These are phyloP conservation scores for Eurois occulta DNA, from an alignment of 2,888 invertebrate species.

Conservation along the genomic window DNA sequence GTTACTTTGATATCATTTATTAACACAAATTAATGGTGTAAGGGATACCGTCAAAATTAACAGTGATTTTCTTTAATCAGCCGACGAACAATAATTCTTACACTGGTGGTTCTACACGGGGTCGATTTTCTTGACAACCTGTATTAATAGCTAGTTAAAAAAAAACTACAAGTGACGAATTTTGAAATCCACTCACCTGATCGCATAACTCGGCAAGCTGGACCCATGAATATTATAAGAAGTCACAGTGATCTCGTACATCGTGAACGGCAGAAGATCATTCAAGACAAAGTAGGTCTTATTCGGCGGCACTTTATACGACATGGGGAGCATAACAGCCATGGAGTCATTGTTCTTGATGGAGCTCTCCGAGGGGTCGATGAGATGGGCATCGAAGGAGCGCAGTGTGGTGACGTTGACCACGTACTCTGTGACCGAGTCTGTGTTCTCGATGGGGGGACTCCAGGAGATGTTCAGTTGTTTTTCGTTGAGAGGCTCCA, in stretches of 20 bases:
- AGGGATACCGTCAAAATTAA: no score
- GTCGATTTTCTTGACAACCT: neutral
- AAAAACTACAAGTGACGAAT: neutral
- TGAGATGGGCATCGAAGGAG: conserved; percentile 92
- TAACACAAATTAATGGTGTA: neutral
- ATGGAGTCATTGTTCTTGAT: conserved; percentile 76
- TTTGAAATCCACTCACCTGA: conserved; percentile 87
- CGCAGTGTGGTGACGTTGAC: conserved; percentile 93
- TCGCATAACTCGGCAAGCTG: conserved; percentile 93
- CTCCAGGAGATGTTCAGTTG: conserved; percentile 94
- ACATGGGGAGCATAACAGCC: conserved; percentile 77
- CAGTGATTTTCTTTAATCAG: no score
- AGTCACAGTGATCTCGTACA: conserved; percentile 95
- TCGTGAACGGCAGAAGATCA: conserved; percentile 93
- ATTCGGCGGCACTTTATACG: conserved; percentile 90
- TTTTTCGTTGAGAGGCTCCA: conserved; percentile 93
- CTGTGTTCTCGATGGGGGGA: conserved; percentile 91
- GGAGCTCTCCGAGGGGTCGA: conserved; percentile 87
- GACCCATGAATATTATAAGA: conserved; percentile 94
- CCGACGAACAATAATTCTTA: no score
- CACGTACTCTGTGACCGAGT: conserved; percentile 92
- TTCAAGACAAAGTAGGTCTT: conserved; percentile 91
- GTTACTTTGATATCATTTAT: neutral
- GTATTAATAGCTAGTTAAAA: neutral
- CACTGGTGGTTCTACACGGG: no score